Evolutionary conservation across 2,113 vertebrate species (phyloP), one percentile per base, ranked within the genome.

Genomic region (Alethe diademata): DNA sequence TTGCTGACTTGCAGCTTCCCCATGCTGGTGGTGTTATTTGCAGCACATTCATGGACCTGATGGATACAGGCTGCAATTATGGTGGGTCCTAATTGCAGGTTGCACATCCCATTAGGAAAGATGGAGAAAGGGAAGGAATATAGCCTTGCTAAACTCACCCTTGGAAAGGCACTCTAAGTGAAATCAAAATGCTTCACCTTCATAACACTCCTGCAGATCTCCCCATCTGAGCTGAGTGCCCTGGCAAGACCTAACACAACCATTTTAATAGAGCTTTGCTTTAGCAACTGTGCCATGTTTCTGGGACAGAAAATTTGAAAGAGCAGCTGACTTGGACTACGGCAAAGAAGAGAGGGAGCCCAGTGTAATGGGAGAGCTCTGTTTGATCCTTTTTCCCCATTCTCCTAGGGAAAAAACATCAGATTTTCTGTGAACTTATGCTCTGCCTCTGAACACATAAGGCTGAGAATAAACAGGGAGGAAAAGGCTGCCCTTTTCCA

Each of bases 161-260:
- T 53, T 96, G 47, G 51, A 78, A 80, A 84, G 25, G 19, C 7
- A 19, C 33, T 35, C 1, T 29, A 64, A 75, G 36, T 33, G 53
- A 90, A 75, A 86, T 67, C 20, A 85, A 90, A 88, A 82, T 19
- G 28, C 24, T 51, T 90, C 43, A 56, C 31, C 40, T 86, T 47
- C 22, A 4, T 48, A 61, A 72, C n/a, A 18, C 0, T 1, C 9
- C 45, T 43, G 53, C 9, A 31, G 24, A 43, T 60, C 17, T 18
- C 13, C 31, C 7, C 12, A 2, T 2, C 20, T 26, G 28, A 26
- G 31, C 22, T 36, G 6, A 14, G 4, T 74, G 40, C 22, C 61
- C 61, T 69, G 57, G 31, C 35, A 85, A 74, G 53, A 56, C 12
- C 10, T 19, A 70, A 22, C 40, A 33, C 16, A 54, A 24, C 14